Percentiles rank a stretch among this genome's conserved stretches.
phyloP scores from a whole-genome alignment of 2,797 vertebrate genomes.

The Alcedo atthis region DNA sequence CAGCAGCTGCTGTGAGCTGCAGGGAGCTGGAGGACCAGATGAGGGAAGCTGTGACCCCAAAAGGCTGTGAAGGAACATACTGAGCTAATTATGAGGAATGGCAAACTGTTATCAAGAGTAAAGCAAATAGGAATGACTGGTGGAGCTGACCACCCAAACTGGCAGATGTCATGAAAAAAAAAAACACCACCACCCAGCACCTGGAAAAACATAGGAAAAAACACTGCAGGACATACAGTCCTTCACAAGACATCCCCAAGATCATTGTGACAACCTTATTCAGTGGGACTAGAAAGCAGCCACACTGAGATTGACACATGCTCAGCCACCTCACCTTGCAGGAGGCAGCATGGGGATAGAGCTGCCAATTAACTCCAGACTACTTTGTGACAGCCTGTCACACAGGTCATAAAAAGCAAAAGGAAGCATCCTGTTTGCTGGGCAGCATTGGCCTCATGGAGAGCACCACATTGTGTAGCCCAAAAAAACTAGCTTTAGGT shows the following conservation, averaged over 20 bases:
- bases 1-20: not conserved
- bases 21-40: not conserved
- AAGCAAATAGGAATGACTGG: not conserved
- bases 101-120: not conserved
- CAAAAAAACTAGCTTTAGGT: rapidly evolving
- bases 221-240: rapidly evolving
- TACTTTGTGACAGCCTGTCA: not conserved
- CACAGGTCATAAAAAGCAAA: not conserved
- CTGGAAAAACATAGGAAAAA: not conserved
- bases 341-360: not conserved
- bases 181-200: not conserved
- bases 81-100: not conserved
- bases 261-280: not conserved
- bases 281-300: not conserved
- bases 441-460: not conserved
- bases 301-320: rapidly evolving
- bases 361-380: not conserved
- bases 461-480: rapidly evolving
- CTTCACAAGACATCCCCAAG: not conserved
- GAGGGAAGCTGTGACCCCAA: not conserved
- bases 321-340: not conserved
- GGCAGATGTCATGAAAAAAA: not conserved
- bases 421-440: not conserved
- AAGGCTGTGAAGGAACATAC: not conserved
- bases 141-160: not conserved